Conservation (phyloP, 2,888 invertebrate genomes). For the Rhagonycha lutea region DNA sequence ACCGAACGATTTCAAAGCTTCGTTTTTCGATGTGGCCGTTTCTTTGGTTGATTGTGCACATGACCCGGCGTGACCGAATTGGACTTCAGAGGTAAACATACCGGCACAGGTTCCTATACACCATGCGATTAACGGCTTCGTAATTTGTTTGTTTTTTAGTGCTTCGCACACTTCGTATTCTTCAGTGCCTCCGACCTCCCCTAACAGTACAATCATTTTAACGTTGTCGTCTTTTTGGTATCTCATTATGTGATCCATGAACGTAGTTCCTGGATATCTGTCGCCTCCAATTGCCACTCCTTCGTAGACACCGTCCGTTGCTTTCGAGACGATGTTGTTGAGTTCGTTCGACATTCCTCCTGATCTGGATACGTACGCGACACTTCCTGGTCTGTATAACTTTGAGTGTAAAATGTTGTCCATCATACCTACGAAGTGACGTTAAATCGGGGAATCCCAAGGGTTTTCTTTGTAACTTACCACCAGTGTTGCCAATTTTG, state of each 20-base stretch:
- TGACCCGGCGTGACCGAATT: slow-evolving; percentile 99
- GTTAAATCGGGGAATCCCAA: not conserved
- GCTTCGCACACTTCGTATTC: slow-evolving; percentile 96
- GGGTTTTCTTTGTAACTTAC: slow-evolving; percentile 51
- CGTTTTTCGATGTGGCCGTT: slow-evolving; percentile 93
- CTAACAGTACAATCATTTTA: slow-evolving; percentile 93
- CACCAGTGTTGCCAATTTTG: slow-evolving; percentile 99
- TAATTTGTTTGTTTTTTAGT: slow-evolving; percentile 76
- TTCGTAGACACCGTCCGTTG: slow-evolving; percentile 96
- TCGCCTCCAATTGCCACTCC: slow-evolving; percentile 98
- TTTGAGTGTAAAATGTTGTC: slow-evolving; percentile 98
- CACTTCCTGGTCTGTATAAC: slow-evolving; percentile 93
- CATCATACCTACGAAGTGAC: slow-evolving; percentile 70
- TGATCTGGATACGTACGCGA: slow-evolving; percentile 97
- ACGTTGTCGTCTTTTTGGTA: slow-evolving; percentile 80
- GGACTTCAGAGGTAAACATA: slow-evolving; percentile 86
- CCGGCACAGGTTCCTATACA: slow-evolving; percentile 83
- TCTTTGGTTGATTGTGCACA: slow-evolving; percentile 88
- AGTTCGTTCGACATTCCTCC: slow-evolving; percentile 99
- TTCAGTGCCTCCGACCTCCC: slow-evolving; percentile 98
- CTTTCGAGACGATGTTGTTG: slow-evolving; percentile 95
- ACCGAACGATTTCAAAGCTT: slow-evolving; percentile 78
- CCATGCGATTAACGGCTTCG: slow-evolving; percentile 97
- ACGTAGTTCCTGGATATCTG: slow-evolving; percentile 96
- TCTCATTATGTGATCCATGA: slow-evolving; percentile 94